These are phyloP conservation scores for Agelaius phoeniceus DNA, from an alignment of 2,113 vertebrate genomes.

Conservation along the genomic window DNA sequence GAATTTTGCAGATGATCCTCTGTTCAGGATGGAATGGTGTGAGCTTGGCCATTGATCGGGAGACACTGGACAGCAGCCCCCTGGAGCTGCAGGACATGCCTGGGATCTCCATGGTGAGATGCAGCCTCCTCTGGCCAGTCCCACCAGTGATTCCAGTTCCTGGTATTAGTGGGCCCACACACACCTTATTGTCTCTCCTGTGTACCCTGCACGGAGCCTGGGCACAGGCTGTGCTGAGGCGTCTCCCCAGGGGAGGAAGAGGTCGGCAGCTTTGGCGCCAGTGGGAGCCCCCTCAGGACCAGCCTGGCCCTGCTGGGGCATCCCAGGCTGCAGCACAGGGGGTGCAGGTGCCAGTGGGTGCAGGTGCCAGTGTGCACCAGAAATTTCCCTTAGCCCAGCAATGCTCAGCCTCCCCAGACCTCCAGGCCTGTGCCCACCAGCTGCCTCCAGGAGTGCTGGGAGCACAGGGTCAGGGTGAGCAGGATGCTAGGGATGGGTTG, in stretches of 20 bases:
- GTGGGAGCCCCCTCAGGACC: background rate
- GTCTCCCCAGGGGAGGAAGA: background rate
- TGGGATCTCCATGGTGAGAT: background rate
- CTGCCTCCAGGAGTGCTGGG: accelerated
- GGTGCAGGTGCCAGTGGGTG: background rate
- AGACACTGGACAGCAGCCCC: background rate
- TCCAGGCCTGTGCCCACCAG: accelerated
- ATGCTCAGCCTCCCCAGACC: accelerated
- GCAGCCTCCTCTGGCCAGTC: background rate
- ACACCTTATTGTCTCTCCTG: accelerated
- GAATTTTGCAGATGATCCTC: background rate
- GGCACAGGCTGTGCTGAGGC: accelerated
- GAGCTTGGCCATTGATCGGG: accelerated
- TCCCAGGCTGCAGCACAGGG: accelerated
- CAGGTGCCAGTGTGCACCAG: background rate
- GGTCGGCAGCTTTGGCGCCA: background rate
- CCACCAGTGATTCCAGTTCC: background rate
- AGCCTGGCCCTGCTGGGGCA: background rate
- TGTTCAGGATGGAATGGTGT: background rate
- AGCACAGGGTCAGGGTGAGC: background rate
- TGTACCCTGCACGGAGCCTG: background rate
- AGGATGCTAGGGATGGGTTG: accelerated
- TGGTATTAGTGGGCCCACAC: background rate
- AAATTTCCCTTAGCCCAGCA: background rate
- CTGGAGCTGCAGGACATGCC: background rate